Evolutionary conservation across 2,113 vertebrate species (phyloP).

Genomic region (Hippoglossus stenolepis): DNA sequence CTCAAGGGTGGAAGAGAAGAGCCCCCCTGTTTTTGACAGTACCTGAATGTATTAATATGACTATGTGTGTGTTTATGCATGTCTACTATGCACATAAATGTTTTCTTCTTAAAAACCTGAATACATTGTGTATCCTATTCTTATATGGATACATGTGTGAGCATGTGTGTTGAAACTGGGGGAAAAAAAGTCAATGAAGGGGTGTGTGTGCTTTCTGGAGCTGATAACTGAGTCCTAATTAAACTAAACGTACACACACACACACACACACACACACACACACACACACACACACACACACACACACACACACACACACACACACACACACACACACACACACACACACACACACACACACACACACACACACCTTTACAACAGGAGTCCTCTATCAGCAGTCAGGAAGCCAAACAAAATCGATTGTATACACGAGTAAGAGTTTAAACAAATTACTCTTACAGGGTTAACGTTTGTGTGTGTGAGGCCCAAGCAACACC

Average conservation of each 20-base stretch:
- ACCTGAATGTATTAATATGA: neutral
- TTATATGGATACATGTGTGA: neutral
- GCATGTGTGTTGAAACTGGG: neutral
- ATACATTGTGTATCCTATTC: neutral
- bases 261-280: too few relatives aligned
- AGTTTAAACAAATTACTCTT: constrained; percentile 16
- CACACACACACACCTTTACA: neutral
- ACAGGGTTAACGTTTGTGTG: constrained; percentile 12
- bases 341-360: too few relatives aligned
- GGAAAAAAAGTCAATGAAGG: too few relatives aligned
- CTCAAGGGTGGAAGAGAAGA: constrained; percentile 17
- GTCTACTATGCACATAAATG: neutral
- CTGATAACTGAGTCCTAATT: too few relatives aligned
- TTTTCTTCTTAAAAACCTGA: constrained; percentile 1
- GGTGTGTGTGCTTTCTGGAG: too few relatives aligned
- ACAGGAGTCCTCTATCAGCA: constrained; percentile 2
- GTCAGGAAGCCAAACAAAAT: constrained; percentile 22
- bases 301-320: too few relatives aligned
- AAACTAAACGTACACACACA: too few relatives aligned
- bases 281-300: too few relatives aligned
- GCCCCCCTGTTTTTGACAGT: neutral
- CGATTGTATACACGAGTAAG: constrained; percentile 3
- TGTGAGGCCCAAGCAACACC: constrained; percentile 8
- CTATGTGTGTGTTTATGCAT: neutral
- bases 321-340: too few relatives aligned